Base-by-base conservation (phyloP, 2,888 invertebrate genomes). In the Mythimna loreyi region DNA sequence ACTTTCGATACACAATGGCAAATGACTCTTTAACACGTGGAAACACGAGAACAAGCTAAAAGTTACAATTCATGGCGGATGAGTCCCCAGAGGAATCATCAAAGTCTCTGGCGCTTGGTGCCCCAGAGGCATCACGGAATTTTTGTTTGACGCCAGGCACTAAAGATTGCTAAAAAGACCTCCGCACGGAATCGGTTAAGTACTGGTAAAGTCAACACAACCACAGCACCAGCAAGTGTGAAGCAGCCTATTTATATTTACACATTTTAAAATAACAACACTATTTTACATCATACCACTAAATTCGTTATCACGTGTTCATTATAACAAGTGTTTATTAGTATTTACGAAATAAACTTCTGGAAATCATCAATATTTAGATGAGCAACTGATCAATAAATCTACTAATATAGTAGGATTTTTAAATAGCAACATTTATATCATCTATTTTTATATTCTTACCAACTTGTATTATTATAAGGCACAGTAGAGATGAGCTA, bases 401-500 rank as follows among this genome's bases (percentile, higher is more conserved):
- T 71, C 85, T 83, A 83, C 81, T 76, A 81, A 81, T 85, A 79
- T 77, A 83, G 82, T 83, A 85, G 82, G 67, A 72, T 55, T 73
- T 75, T 67, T 64, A 75, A 64, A 62, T 66, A 74, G 72, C 72
- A 80, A 85, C 74, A 78, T 72, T 72, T 43, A 9, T 47, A 68
- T 76, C 28, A 79, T 59, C 75, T 80, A 71, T 67, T 62, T 52
- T 3, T 4, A 67, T 72, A 73, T 67, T 74, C 58, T 75, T 75
- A 77, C 70, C 75, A 60, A 83, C 45, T 68, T 63, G 80, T 72
- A 81, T 45, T 57, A 82, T 70, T 53, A 76, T 73, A 73, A 87
- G 87, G 87, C 86, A 86, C 85, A 53, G 60, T 81, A 81, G 33
- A 85, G 77, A 69, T 85, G 83, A 77, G 74, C 69, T 58, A 78